A percentile compares a stretch with the other conserved stretches of the same genome.
These are phyloP conservation scores for Nomada flava DNA, from an alignment of 2,888 invertebrate genomes.

Conservation along the genomic window DNA sequence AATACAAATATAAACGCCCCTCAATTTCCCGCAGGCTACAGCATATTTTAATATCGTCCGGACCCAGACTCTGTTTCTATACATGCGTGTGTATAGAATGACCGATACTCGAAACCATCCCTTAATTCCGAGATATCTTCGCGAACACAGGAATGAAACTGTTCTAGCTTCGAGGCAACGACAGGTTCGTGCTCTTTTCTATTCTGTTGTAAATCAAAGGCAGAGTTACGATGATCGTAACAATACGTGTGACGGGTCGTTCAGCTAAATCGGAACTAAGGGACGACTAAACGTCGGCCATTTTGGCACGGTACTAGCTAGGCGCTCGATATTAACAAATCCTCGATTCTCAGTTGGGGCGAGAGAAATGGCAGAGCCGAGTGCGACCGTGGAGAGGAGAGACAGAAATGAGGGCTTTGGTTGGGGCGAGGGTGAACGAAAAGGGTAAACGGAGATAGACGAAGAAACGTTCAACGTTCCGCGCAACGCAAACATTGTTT, in stretches of 20 bases:
- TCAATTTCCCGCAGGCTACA: too few relatives aligned
- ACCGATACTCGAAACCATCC: too few relatives aligned
- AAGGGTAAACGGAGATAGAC: background rate
- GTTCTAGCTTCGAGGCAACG: too few relatives aligned
- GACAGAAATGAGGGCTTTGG: background rate
- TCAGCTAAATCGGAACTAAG: slow-evolving; percentile 68
- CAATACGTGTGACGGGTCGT: too few relatives aligned
- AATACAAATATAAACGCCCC: too few relatives aligned
- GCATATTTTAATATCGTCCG: too few relatives aligned
- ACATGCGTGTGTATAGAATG: too few relatives aligned
- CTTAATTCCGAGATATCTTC: too few relatives aligned
- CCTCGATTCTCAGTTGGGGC: slow-evolving; percentile 63
- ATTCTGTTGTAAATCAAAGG: too few relatives aligned
- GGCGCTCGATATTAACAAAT: slow-evolving; percentile 77
- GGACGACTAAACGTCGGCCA: slow-evolving; percentile 76
- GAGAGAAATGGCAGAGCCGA: slow-evolving; percentile 19
- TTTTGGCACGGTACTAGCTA: slow-evolving; percentile 75
- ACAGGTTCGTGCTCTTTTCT: too few relatives aligned
- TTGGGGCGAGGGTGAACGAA: slow-evolving; percentile 1
- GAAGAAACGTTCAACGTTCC: slow-evolving; percentile 55
- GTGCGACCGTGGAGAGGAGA: slow-evolving; percentile 12
- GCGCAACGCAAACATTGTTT: slow-evolving; percentile 76
- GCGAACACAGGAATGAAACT: too few relatives aligned
- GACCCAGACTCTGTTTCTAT: too few relatives aligned
- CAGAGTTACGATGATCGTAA: background rate